phyloP scores from a whole-genome alignment of 1,140 invertebrate genomes.

The Anadara kagoshimensis region DNA sequence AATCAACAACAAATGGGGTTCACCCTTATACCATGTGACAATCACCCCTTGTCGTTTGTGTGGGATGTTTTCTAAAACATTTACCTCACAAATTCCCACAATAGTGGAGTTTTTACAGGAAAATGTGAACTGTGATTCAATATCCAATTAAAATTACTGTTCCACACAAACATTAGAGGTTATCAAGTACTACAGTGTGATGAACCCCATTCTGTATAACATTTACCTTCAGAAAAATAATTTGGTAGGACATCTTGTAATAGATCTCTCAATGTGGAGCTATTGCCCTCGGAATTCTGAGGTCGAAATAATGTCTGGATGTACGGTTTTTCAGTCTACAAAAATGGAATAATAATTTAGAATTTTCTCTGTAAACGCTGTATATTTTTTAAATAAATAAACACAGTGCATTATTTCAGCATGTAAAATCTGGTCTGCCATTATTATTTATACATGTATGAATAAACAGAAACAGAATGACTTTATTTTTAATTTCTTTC shows the following conservation, averaged over 20 bases:
- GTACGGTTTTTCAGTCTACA: constrained; percentile 65
- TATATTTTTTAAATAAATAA: background rate
- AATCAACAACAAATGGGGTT: too few species aligned
- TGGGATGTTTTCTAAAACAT: too few species aligned
- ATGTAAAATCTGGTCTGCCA: background rate
- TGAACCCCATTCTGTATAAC: too few species aligned
- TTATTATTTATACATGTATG: background rate
- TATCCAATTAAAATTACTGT: too few species aligned
- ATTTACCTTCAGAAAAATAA: constrained; percentile 45
- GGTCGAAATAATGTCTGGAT: constrained; percentile 73
- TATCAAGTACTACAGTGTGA: too few species aligned
- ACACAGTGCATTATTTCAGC: background rate
- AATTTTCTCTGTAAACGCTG: background rate
- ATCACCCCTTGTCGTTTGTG: too few species aligned
- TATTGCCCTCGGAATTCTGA: constrained; percentile 63
- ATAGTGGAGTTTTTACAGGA: too few species aligned
- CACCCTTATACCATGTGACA: too few species aligned
- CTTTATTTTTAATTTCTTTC: too few species aligned
- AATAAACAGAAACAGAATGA: background rate
- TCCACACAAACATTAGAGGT: too few species aligned
- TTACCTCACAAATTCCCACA: too few species aligned
- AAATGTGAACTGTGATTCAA: too few species aligned
- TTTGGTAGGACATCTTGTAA: constrained; percentile 61
- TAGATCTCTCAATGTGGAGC: constrained; percentile 64
- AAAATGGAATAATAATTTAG: constrained; percentile 18